Evolutionary conservation across 2,797 vertebrate species (phyloP), one percentile per base, ranked within the genome.

Genomic region (Emys orbicularis): DNA sequence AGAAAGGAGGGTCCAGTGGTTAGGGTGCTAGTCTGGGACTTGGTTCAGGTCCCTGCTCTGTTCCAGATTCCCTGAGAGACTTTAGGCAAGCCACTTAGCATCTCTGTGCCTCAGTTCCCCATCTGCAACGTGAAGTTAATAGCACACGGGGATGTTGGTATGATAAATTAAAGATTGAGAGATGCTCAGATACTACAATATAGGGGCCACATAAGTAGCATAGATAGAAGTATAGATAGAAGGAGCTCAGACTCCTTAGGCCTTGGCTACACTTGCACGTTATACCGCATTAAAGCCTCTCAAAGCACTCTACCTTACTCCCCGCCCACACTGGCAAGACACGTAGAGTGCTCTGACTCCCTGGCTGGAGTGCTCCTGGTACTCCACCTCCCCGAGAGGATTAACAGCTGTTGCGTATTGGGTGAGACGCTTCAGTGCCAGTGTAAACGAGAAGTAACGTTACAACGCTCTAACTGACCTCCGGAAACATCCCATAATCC

Each of bases 181-280:
- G 54, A 31, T 53, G 29, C 23, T 53, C 29, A 37, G 16, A 68
- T 53, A 76, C 47, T 53, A 53, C 54, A 53, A 2, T 37, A 53
- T 44, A 0, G 1, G 5, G 19, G 2, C 0, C 8, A 37, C 34
- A 21, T 53, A 4, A 12, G 31, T 2, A 29, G 25, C 29, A 5
- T 76, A 44, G 11, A 12, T 27, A 74, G 37, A 74, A 10, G 12
- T 8, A 23, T 52, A 52, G 50, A 13, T 52, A 52, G 52, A 52
- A 52, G 52, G 21, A 18, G 15, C 34, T 68, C 4, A 37, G n/a
- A 21, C 49, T 8, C 12, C 50, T 37, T 50, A 10, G 2, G 44
- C 44, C 44, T 44, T 44, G 44, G 44, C 44, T 44, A 44, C 44
- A 44, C 44, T 44, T 44, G 44, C 44, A 44, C 44, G 7, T 44